A percentile compares a stretch with the other conserved stretches of the same genome.
phyloP scores from a whole-genome alignment of 2,797 vertebrate genomes.

The Cyclura pinguis region DNA sequence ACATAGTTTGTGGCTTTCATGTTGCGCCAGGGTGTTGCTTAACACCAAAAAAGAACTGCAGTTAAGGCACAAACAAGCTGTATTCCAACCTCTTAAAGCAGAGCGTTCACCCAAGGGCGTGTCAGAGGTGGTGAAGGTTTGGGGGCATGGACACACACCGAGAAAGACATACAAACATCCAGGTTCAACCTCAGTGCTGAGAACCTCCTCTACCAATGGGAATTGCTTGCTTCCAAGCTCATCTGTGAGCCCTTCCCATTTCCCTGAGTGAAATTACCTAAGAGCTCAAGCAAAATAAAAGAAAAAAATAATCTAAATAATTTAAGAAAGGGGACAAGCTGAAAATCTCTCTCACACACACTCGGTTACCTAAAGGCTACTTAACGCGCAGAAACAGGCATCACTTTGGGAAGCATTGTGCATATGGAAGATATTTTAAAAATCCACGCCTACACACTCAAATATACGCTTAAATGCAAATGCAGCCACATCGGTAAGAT shows the following conservation, averaged over 20 bases:
- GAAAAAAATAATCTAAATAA: too few species aligned
- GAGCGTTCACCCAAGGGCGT: constrained; percentile 19
- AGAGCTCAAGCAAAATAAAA: not conserved
- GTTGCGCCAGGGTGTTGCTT: not conserved
- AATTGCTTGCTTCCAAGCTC: not conserved
- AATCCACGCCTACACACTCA: not conserved
- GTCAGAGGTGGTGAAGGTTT: not conserved
- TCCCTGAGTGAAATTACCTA: not conserved
- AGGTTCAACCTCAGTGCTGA: not conserved
- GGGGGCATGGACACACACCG: not conserved
- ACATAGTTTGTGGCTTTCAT: not conserved
- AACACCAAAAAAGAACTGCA: not conserved
- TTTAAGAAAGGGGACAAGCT: too few species aligned
- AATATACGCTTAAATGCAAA: not conserved
- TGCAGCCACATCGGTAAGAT: not conserved
- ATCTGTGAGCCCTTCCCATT: not conserved
- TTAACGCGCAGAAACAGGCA: not conserved
- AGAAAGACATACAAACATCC: not conserved
- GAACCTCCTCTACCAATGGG: too few species aligned
- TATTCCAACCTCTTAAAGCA: not conserved
- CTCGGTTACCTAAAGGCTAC: not conserved
- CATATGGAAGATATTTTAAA: not conserved
- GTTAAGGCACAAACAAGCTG: not conserved
- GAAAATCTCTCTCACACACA: not conserved
- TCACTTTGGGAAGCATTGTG: not conserved